A percentile compares a stretch with the other conserved stretches of the same genome.
Conservation (phyloP, 1,140 invertebrate genomes). For the Prorops nasuta region DNA sequence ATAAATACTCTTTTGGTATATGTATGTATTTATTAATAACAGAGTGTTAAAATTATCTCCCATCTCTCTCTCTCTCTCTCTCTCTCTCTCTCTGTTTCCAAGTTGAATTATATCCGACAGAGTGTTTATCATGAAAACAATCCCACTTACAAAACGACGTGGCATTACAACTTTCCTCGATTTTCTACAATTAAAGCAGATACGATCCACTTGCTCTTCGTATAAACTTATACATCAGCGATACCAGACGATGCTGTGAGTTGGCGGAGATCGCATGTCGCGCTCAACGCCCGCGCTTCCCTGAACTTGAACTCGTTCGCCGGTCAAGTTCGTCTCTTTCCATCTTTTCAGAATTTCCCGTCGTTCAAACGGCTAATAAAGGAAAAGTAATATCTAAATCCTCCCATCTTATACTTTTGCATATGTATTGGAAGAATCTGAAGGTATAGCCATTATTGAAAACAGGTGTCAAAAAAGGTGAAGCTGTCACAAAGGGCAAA, state of each 20-base stretch:
- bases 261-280: conserved; percentile 12
- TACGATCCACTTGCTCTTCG: conserved; percentile 30
- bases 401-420: too few species aligned
- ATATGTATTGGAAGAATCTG: too few species aligned
- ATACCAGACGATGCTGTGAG: neutral
- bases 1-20: too few species aligned
- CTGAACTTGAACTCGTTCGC: conserved; percentile 36
- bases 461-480: conserved; percentile 3
- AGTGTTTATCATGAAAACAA: too few species aligned
- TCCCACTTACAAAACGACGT: conserved; percentile 1
- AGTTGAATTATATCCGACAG: too few species aligned
- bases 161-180: conserved; percentile 11
- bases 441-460: too few species aligned
- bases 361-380: too few species aligned
- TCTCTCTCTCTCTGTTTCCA: conserved; percentile 14
- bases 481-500: conserved; percentile 1
- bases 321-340: conserved; percentile 1
- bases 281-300: conserved; percentile 21
- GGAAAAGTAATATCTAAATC: too few species aligned
- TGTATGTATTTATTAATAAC: too few species aligned
- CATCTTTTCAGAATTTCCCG: too few species aligned
- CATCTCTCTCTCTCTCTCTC: conserved; percentile 19
- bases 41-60: too few species aligned
- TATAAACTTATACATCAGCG: conserved; percentile 2
- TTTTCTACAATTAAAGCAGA: neutral